Evolutionary conservation across 2,797 vertebrate species (phyloP).

Genomic region (Clarias pachynema): DNA sequence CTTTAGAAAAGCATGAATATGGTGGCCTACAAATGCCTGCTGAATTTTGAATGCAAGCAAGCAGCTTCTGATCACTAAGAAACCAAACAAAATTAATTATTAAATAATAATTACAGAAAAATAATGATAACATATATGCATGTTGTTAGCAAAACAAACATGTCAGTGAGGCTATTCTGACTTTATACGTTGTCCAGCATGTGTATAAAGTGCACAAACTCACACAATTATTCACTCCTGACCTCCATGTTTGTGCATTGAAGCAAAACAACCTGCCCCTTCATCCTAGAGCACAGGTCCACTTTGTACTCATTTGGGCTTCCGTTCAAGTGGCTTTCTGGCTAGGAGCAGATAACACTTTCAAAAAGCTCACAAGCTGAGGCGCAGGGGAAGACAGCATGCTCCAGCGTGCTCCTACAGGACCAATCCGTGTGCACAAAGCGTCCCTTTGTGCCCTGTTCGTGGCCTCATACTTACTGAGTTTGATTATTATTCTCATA

Average conservation of each 20-base stretch:
- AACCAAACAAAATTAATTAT: not conserved
- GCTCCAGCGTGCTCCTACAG: slow-evolving; percentile 40
- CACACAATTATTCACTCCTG: not conserved
- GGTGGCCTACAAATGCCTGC: not conserved
- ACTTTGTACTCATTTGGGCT: slow-evolving; percentile 25
- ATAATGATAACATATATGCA: not conserved
- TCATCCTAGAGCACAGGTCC: slow-evolving; percentile 23
- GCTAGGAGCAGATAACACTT: slow-evolving; percentile 44
- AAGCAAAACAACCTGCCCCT: not conserved
- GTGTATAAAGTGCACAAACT: not conserved
- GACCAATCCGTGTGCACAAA: slow-evolving; percentile 42
- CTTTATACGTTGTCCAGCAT: not conserved
- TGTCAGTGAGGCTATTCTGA: not conserved
- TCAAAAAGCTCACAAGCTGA: slow-evolving; percentile 19
- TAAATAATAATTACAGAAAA: not conserved
- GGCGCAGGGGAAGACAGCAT: slow-evolving; percentile 35
- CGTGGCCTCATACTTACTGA: slow-evolving; percentile 33
- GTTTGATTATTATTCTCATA: slow-evolving; percentile 45
- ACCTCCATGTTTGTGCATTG: not conserved
- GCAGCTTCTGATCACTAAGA: not conserved
- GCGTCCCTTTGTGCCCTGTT: slow-evolving; percentile 43
- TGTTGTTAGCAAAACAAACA: not conserved
- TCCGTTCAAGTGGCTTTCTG: slow-evolving; percentile 40
- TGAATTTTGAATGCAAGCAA: not conserved
- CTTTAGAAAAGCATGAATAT: not conserved